Conservation (phyloP, 35 echinoderm and acorn worm species). For the Acanthaster planci region DNA sequence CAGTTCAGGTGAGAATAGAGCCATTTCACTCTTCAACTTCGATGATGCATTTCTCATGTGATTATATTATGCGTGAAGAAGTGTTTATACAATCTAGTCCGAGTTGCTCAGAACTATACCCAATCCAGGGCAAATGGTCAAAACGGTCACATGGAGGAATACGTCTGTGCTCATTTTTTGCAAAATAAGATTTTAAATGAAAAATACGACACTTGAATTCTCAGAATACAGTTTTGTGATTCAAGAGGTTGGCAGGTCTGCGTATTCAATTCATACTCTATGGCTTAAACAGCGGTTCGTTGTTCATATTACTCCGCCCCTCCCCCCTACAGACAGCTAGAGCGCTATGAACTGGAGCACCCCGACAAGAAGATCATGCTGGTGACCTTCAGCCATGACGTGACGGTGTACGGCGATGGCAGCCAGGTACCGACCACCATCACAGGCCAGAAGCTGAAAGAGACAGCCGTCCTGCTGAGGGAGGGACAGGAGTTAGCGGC, state of each 20-base stretch:
- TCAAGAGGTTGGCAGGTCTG: no score
- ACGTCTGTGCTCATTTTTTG: no score
- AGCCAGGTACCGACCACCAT: constrained; percentile 20
- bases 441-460: constrained; percentile 22
- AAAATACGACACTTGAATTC: background rate
- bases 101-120: no score
- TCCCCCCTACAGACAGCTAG: constrained; percentile 70
- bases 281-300: no score
- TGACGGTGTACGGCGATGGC: constrained; percentile 52
- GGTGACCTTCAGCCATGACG: constrained; percentile 70
- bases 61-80: no score
- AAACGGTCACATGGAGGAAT: no score
- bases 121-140: no score
- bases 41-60: no score
- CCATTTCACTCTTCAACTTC: no score
- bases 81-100: no score
- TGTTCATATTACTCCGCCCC: no score
- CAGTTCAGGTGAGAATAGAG: no score
- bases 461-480: constrained; percentile 43
- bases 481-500: constrained; percentile 45
- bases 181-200: background rate
- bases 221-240: background rate
- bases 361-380: constrained; percentile 77
- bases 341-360: constrained; percentile 76
- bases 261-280: background rate